A percentile compares a stretch with the other conserved stretches of the same genome.
These are phyloP conservation scores for Calvadosia cruxmelitensis DNA, from an alignment of 30 jellyfish, hydroid and myxozoan genomes.

Conservation along the genomic window DNA sequence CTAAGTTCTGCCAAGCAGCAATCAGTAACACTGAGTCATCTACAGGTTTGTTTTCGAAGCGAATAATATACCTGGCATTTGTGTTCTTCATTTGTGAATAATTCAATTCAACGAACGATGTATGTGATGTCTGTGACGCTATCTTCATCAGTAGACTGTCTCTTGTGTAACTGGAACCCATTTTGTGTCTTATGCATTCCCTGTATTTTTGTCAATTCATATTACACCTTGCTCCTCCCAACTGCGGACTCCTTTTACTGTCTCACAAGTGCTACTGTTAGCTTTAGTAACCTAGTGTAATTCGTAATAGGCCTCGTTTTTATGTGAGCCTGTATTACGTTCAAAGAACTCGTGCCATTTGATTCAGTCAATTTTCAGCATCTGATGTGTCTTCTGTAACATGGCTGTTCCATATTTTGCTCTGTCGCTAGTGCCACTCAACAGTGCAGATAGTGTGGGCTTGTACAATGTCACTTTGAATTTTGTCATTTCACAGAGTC, in stretches of 20 bases:
- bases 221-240: no score
- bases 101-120: background rate
- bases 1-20: slow-evolving; percentile 56
- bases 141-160: no score
- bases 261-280: no score
- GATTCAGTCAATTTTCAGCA: background rate
- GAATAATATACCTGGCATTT: background rate
- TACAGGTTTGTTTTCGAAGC: slow-evolving; percentile 37
- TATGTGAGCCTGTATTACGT: no score
- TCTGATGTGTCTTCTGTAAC: background rate
- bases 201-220: no score
- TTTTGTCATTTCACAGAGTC: slow-evolving; percentile 30
- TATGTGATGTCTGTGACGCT: no score
- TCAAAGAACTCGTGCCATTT: no score
- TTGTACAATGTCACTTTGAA: background rate
- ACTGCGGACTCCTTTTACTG: no score
- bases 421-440: background rate
- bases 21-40: slow-evolving; percentile 43
- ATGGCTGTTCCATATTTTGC: background rate
- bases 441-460: background rate
- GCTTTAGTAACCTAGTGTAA: no score
- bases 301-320: no score
- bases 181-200: no score
- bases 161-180: no score
- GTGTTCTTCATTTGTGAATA: background rate